Percentiles rank a stretch among this genome's conserved stretches.
phyloP scores from a whole-genome alignment of 2,888 invertebrate genomes.

The Mesodorylaimus sp. region DNA sequence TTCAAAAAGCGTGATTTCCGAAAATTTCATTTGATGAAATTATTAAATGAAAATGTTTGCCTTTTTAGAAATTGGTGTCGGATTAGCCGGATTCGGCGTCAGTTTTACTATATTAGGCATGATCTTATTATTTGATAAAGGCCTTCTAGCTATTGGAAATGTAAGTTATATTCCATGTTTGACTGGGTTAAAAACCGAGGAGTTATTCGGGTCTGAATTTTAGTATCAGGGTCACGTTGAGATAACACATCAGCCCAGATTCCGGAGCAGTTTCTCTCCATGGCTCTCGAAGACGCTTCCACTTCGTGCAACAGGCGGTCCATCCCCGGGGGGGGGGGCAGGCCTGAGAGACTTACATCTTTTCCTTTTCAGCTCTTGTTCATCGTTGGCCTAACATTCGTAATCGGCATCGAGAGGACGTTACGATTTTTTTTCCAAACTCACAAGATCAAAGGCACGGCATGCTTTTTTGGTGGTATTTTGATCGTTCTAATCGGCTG shows the following conservation, averaged over 20 bases:
- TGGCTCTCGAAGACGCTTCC: no score
- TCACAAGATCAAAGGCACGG: constrained; percentile 75
- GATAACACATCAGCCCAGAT: no score
- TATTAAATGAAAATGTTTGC: no score
- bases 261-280: no score
- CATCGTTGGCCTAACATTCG: constrained; percentile 76
- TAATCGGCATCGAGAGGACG: constrained; percentile 84
- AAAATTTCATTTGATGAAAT: no score
- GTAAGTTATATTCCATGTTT: constrained; percentile 57
- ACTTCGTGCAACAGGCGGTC: no score
- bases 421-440: constrained; percentile 92
- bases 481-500: constrained; percentile 75
- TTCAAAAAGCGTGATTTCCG: no score
- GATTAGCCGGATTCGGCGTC: constrained; percentile 83
- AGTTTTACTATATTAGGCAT: constrained; percentile 84
- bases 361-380: constrained; percentile 67
- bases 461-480: constrained; percentile 80
- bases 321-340: no score
- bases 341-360: no score
- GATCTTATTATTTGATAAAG: constrained; percentile 81
- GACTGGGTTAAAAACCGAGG: no score
- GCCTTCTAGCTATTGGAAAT: constrained; percentile 93
- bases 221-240: no score
- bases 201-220: no score
- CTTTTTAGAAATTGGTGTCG: constrained; percentile 70